These are phyloP conservation scores for Meteorus colon DNA, from an alignment of 2,888 invertebrate species.

Conservation along the genomic window DNA sequence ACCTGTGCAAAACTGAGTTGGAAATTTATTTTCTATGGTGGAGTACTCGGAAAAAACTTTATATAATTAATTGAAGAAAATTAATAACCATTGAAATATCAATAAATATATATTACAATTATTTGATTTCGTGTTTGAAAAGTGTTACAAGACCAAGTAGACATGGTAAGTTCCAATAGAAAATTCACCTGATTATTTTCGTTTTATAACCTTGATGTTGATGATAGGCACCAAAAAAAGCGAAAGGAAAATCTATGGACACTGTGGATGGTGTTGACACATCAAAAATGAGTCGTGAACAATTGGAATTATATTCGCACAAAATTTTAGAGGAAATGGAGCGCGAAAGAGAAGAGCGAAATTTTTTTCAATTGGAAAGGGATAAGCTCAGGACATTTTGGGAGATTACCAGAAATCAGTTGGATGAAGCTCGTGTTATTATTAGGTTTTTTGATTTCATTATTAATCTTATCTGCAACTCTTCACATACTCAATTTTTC, in stretches of 20 bases:
- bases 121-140: background rate
- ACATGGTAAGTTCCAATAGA: background rate
- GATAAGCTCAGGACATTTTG: slow-evolving; percentile 96
- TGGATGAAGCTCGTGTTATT: slow-evolving; percentile 87
- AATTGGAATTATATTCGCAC: slow-evolving; percentile 91
- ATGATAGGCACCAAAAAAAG: slow-evolving; percentile 61
- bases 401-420: slow-evolving; percentile 93
- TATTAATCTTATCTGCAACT: background rate
- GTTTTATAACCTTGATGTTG: background rate
- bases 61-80: background rate
- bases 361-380: slow-evolving; percentile 95
- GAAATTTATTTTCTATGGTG: background rate
- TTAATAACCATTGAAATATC: background rate
- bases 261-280: slow-evolving; percentile 91
- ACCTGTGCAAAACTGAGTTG: background rate
- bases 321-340: slow-evolving; percentile 93
- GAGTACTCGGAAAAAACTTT: no score
- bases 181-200: background rate
- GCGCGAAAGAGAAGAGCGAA: slow-evolving; percentile 94
- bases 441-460: slow-evolving; percentile 73
- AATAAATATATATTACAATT: background rate
- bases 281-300: slow-evolving; percentile 92
- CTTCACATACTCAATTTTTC: slow-evolving; percentile 6
- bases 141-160: background rate
- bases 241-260: slow-evolving; percentile 59